Percentiles rank a stretch among this genome's conserved stretches.
Conservation (phyloP, 2,888 invertebrate genomes). For the Watsonalla binaria region DNA sequence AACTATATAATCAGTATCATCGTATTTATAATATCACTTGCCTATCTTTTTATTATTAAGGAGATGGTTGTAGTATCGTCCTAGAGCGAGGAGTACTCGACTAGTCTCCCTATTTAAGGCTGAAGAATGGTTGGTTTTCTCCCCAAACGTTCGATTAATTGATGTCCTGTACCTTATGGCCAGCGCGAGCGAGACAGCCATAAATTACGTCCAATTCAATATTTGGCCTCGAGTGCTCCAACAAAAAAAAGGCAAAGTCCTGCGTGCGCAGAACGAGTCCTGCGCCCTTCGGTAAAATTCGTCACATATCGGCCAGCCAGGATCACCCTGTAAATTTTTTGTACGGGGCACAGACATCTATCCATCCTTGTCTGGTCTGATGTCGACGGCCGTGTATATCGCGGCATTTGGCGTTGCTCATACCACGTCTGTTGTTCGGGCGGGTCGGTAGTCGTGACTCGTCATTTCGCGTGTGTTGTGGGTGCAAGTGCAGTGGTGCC, state of each 20-base stretch:
- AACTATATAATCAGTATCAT: slow-evolving; percentile 25
- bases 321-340: slow-evolving; percentile 28
- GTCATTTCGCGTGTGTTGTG: slow-evolving; percentile 69
- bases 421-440: slow-evolving; percentile 61
- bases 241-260: slow-evolving; percentile 25
- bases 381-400: slow-evolving; percentile 67
- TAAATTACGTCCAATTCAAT: not conserved
- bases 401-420: slow-evolving; percentile 50
- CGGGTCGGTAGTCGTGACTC: slow-evolving; percentile 66
- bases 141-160: not conserved
- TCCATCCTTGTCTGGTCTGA: slow-evolving; percentile 44
- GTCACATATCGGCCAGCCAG: slow-evolving; percentile 31
- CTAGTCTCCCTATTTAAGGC: too few relatives aligned
- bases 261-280: slow-evolving; percentile 65
- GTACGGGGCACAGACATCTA: slow-evolving; percentile 28
- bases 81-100: too few relatives aligned
- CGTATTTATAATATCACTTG: slow-evolving; percentile 14
- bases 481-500: slow-evolving; percentile 58
- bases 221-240: slow-evolving; percentile 7
- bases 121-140: not conserved
- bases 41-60: slow-evolving; percentile 2
- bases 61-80: too few relatives aligned
- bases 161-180: not conserved
- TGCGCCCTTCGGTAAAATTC: slow-evolving; percentile 39
- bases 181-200: not conserved